Evolutionary conservation across 2,113 vertebrate genomes (phyloP).

Genomic region (Zeus faber): DNA sequence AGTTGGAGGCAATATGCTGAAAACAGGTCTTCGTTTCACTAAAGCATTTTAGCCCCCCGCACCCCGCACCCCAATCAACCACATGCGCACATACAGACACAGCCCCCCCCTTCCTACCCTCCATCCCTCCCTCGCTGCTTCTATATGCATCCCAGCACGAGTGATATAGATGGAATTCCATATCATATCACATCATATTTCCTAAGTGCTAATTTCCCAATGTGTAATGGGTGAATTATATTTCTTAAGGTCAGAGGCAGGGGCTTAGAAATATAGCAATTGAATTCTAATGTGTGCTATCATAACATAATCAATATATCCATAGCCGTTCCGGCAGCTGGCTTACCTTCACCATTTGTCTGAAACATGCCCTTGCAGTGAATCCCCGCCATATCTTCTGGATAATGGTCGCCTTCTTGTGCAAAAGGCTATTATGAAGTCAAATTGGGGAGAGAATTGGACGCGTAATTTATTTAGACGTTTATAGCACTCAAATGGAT

Average conservation of each 20-base stretch:
- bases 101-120: slow-evolving; percentile 22
- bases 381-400: slow-evolving; percentile 91
- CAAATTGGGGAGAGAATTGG: slow-evolving; percentile 43
- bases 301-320: slow-evolving; percentile 78
- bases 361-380: slow-evolving; percentile 78
- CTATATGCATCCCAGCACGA: slow-evolving; percentile 50
- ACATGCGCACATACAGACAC: slow-evolving; percentile 29
- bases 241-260: slow-evolving; percentile 70
- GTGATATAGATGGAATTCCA: slow-evolving; percentile 57
- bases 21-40: slow-evolving; percentile 67
- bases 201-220: slow-evolving; percentile 71
- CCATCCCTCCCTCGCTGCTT: slow-evolving; percentile 23
- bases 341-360: slow-evolving; percentile 85
- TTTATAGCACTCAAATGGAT: slow-evolving; percentile 21
- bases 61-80: neutral
- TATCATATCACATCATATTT: slow-evolving; percentile 65
- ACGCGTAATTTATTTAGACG: slow-evolving; percentile 18
- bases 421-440: slow-evolving; percentile 79
- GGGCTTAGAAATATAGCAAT: slow-evolving; percentile 69
- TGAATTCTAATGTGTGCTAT: slow-evolving; percentile 76
- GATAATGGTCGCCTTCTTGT: slow-evolving; percentile 76
- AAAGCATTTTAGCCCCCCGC: slow-evolving; percentile 29
- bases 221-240: slow-evolving; percentile 73
- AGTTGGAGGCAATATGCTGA: slow-evolving; percentile 90
- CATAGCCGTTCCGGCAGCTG: slow-evolving; percentile 55